phyloP scores from a whole-genome alignment of 2,888 invertebrate genomes.

The Megalurothrips usitatus region DNA sequence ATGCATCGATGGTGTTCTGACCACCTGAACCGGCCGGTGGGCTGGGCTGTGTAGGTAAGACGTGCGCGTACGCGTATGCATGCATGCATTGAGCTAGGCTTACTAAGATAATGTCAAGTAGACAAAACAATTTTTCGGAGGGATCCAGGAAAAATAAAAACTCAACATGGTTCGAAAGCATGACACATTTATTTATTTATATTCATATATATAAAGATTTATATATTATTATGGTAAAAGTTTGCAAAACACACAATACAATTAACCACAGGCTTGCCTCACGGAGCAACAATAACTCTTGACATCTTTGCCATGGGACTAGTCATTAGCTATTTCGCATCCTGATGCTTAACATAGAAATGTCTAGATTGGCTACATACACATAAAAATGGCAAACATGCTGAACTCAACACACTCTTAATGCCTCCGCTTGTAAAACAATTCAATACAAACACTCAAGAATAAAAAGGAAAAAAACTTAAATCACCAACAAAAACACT shows the following conservation, averaged over 20 bases:
- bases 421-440: not conserved
- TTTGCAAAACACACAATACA: not conserved
- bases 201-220: not conserved
- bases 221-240: too few relatives aligned
- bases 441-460: not conserved
- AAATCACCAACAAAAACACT: slow-evolving; percentile 23
- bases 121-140: too few relatives aligned
- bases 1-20: too few relatives aligned
- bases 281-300: slow-evolving; percentile 8
- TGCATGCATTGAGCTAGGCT: too few relatives aligned
- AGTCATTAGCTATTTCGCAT: slow-evolving; percentile 17
- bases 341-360: slow-evolving; percentile 9
- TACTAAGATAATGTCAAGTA: too few relatives aligned
- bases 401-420: not conserved
- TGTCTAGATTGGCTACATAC: slow-evolving; percentile 12
- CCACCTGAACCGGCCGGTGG: too few relatives aligned
- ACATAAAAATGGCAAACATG: not conserved
- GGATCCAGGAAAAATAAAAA: too few relatives aligned
- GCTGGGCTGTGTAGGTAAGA: too few relatives aligned
- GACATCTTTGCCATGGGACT: slow-evolving; percentile 22
- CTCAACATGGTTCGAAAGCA: not conserved
- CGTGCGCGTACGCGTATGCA: too few relatives aligned
- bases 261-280: slow-evolving; percentile 12
- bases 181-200: not conserved
- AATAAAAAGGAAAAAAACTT: not conserved